Conservation (phyloP, 2,888 invertebrate genomes). For the Pristionchus entomophagus region DNA sequence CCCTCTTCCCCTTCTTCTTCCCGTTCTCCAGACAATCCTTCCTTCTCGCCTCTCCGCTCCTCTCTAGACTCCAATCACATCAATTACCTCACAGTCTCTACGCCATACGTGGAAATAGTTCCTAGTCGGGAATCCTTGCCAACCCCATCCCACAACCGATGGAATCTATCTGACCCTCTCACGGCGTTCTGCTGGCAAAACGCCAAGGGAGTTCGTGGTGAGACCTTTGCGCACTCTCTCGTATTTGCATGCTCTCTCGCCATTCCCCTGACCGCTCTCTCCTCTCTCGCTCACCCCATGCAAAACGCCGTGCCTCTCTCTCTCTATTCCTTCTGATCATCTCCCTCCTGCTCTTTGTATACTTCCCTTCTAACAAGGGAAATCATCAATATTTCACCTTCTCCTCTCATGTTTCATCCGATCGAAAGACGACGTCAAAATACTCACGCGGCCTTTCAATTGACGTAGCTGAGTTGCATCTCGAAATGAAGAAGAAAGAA, state of each 20-base stretch:
- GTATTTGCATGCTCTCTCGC: no score
- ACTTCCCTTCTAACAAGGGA: background rate
- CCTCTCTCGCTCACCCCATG: no score
- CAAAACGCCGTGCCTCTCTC: no score
- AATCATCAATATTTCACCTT: slow-evolving; percentile 24
- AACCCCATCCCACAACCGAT: no score
- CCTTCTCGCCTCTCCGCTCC: background rate
- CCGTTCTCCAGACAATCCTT: background rate
- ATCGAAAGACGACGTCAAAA: background rate
- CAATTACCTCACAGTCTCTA: background rate
- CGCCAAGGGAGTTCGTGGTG: no score
- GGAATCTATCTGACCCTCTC: background rate
- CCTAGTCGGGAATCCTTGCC: background rate
- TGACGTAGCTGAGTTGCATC: background rate
- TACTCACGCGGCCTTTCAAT: slow-evolving; percentile 15
- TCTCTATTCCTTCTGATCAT: background rate
- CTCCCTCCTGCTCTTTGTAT: background rate
- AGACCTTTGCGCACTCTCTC: no score
- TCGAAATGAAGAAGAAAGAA: background rate
- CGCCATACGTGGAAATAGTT: no score
- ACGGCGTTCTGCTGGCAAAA: no score
- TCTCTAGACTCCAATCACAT: background rate
- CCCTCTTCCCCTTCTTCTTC: background rate
- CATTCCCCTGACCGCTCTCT: no score
- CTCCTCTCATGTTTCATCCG: background rate